Evolutionary conservation across 1,140 invertebrate genomes (phyloP), one percentile per base, ranked within the genome.

Genomic region (Ostrea edulis): DNA sequence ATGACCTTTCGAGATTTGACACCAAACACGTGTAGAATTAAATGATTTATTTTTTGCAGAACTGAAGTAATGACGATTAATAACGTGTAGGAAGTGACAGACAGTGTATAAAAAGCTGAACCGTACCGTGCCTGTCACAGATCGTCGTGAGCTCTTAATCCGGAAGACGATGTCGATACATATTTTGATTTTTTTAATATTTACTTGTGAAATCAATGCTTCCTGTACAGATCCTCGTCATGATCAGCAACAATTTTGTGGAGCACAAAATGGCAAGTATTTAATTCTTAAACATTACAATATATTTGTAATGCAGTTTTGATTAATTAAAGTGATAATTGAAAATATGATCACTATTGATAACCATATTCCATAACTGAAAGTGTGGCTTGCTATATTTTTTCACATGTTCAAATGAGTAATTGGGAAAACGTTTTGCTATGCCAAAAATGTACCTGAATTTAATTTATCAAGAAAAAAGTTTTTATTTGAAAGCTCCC

Each of bases 71-170:
- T 77, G 68, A 77, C 68, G 29, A 14, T 25, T 22, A 29, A 29
- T 35, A 35, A 29, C 29, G 68, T 77, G 68, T 77, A 77, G 68
- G 68, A 77, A 77, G 68, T 77, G 68, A 77, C 68, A 77, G 22
- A 14, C 58, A 14, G 22, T 29, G 14, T 77, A 77, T 77, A 77
- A 29, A 77, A 77, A 14, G 68, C 68, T 14, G 68, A 77, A 29
- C 68, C 22, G 22, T 77, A 12, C 9, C 22, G 68, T 77, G 68
- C 68, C 68, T 35, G 55, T n/a, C 55, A 62, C 55, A 77, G 25
- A 77, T 77, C 68, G 25, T 77, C 9, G 68, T 9, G 14, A 7
- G 22, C 29, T 77, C 29, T 25, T 29, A 44, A 77, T 77, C 68
- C 68, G 68, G 68, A 77, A 77, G 68, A 77, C 29, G 68, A 12